Evolutionary conservation across 2,113 vertebrate genomes (phyloP).

Genomic region (Pteronura brasiliensis): DNA sequence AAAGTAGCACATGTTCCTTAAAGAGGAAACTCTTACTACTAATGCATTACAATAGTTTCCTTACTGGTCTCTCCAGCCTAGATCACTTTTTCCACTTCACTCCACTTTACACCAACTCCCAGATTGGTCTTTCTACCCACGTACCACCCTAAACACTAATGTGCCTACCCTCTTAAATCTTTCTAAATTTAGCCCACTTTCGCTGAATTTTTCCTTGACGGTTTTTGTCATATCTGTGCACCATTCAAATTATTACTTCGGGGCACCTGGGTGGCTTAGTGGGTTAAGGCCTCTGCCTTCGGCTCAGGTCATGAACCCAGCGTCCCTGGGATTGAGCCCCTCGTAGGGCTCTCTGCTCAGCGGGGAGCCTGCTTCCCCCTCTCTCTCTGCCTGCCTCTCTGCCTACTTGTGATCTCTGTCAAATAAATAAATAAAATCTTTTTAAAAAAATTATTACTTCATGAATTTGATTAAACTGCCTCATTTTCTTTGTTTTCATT

Average conservation of each 20-base stretch:
- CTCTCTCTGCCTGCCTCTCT: too few species aligned
- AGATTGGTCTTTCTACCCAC: background rate
- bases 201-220: background rate
- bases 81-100: background rate
- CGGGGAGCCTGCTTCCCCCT: too few species aligned
- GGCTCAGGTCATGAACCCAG: too few species aligned
- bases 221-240: background rate
- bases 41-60: background rate
- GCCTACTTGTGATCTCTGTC: too few species aligned
- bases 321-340: too few species aligned
- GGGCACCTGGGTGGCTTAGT: too few species aligned
- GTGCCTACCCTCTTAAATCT: background rate
- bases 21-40: background rate
- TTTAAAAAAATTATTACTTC: background rate
- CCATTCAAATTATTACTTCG: background rate
- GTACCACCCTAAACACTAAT: too few species aligned
- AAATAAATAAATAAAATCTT: too few species aligned
- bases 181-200: background rate
- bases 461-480: background rate
- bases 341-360: too few species aligned
- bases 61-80: background rate
- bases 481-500: background rate
- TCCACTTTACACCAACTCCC: background rate
- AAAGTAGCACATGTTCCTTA: background rate
- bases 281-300: too few species aligned